phyloP scores from a whole-genome alignment of 2,113 vertebrate genomes.

The Macrotus californicus region DNA sequence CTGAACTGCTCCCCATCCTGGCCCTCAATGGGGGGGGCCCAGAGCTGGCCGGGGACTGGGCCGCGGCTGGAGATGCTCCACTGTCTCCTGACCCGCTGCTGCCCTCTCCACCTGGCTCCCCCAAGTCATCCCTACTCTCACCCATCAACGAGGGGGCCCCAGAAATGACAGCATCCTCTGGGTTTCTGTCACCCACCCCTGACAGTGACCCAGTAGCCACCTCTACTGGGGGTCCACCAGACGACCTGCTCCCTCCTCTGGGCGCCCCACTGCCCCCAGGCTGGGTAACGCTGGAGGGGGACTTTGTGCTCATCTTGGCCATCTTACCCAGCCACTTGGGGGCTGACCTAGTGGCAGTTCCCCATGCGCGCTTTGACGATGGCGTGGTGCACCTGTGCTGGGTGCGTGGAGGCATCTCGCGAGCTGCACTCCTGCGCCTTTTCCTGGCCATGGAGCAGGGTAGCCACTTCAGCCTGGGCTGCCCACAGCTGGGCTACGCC shows the following conservation, averaged over 20 bases:
- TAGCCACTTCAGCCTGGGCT: constrained; percentile 84
- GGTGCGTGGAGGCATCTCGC: constrained; percentile 87
- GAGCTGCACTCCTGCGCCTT: constrained; percentile 86
- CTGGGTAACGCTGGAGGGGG: constrained; percentile 89
- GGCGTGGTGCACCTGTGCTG: constrained; percentile 90
- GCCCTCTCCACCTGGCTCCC: not conserved
- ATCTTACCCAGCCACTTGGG: constrained; percentile 89
- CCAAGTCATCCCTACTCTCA: constrained; percentile 20
- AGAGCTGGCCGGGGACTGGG: constrained; percentile 39
- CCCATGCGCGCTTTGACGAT: constrained; percentile 87
- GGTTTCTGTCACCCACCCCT: not conserved
- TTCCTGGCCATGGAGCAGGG: constrained; percentile 92
- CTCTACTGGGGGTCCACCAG: constrained; percentile 72
- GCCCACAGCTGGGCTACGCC: constrained; percentile 85
- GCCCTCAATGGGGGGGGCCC: constrained; percentile 63
- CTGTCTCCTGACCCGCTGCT: constrained; percentile 63
- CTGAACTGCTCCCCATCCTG: constrained; percentile 77
- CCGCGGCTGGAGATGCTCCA: constrained; percentile 55
- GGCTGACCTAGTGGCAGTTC: constrained; percentile 86
- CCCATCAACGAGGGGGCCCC: not conserved
- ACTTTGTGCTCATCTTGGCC: constrained; percentile 90
- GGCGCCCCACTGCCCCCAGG: constrained; percentile 86
- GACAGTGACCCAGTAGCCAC: rapidly evolving
- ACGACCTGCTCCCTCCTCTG: constrained; percentile 86
- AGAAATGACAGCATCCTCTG: not conserved